Evolutionary conservation across 2,113 vertebrate genomes (phyloP), one percentile per base, ranked within the genome.

Genomic region (Tautogolabrus adspersus): DNA sequence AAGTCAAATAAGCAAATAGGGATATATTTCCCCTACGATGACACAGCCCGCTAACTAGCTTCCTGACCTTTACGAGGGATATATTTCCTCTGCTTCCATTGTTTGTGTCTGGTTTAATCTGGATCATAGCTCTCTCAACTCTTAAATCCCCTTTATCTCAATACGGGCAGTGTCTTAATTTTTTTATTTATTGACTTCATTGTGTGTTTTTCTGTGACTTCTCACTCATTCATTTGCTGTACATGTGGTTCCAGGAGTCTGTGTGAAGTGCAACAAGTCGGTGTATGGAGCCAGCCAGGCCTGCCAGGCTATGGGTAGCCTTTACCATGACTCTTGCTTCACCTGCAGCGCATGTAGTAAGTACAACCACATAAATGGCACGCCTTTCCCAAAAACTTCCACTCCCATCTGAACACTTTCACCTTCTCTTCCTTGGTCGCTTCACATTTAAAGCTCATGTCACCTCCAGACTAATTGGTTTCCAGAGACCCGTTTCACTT

Each of bases 271-370:
- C 93, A 97, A 80, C 92, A 96, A 96, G 87, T 95, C 96, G 0
- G 97, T 99, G 55, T 96, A 96, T 26, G 97, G 98, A 88, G 96
- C 97, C 10, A 95, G 90, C 88, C 97, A 97, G 90, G 98, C 98
- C 60, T 99, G 98, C 85, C 98, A 99, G 85, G 98, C 98, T 40
- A 99, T 99, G 97, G 98, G 98, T 0, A 97, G 94, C 92, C 96
- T 98, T 69, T 99, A 99, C 93, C 98, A 99, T 0, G 96, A 98
- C 0, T 87, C 93, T 82, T 99, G 98, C 91, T 99, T 99, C 93
- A 98, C 96, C 93, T 99, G 98, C 6, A 96, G 97, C 0, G 96
- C 98, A 66, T 99, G 98, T 89, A 97, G 97, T 98, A 93, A 98
- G 98, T 97, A 69, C 40, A 78, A 11, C 68, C 75, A 34, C 40